Conservation (phyloP, 2,888 invertebrate genomes). For the Clanis bilineata region DNA sequence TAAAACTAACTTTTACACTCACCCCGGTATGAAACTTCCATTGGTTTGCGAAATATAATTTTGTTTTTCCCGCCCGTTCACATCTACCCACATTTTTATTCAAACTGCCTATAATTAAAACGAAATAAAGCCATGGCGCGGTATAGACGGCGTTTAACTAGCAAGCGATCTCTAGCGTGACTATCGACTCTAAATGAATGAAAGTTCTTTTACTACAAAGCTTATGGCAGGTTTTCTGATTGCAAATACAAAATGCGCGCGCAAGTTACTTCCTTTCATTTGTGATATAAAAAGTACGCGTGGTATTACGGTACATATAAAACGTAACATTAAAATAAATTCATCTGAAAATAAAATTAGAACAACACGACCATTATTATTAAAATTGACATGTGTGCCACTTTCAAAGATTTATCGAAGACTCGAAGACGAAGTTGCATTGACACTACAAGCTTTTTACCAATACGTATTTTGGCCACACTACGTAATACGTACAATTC, state of each 20-base stretch:
- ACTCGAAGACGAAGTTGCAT: too few relatives aligned
- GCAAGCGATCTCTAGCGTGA: slow-evolving; percentile 55
- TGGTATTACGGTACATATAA: too few relatives aligned
- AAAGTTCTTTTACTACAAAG: slow-evolving; percentile 35
- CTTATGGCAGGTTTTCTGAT: slow-evolving; percentile 16
- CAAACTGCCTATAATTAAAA: slow-evolving; percentile 39
- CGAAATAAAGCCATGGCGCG: slow-evolving; percentile 48
- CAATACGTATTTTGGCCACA: not conserved
- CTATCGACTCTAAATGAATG: slow-evolving; percentile 56
- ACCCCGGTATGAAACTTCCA: slow-evolving; percentile 86
- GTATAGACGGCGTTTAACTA: slow-evolving; percentile 50
- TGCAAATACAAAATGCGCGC: slow-evolving; percentile 46
- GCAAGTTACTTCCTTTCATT: slow-evolving; percentile 30
- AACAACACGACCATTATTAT: too few relatives aligned
- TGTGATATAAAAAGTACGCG: too few relatives aligned
- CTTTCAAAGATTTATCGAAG: too few relatives aligned
- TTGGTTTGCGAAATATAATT: slow-evolving; percentile 82
- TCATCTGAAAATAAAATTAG: too few relatives aligned
- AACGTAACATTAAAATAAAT: too few relatives aligned
- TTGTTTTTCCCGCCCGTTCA: slow-evolving; percentile 82
- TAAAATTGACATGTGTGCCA: too few relatives aligned
- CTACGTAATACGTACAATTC: not conserved
- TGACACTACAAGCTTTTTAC: too few relatives aligned
- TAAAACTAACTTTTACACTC: slow-evolving; percentile 43
- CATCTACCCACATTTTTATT: slow-evolving; percentile 82